Percentiles rank a stretch among this genome's conserved stretches.
Conservation (phyloP, 1,140 invertebrate genomes). For the Pseudomyrmex concolor region DNA sequence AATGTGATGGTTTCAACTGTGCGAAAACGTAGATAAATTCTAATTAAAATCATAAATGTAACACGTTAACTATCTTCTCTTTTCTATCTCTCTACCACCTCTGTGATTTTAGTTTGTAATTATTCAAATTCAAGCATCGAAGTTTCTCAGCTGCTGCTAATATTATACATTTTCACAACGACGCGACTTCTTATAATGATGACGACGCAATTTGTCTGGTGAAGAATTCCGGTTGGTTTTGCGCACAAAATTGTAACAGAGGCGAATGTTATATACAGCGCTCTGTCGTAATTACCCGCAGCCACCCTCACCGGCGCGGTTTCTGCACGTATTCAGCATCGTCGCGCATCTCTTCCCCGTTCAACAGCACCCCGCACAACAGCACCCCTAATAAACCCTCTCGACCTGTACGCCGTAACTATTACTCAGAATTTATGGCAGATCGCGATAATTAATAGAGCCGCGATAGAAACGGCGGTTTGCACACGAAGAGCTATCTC, state of each 20-base stretch:
- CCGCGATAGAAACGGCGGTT: constrained; percentile 67
- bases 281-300: constrained; percentile 64
- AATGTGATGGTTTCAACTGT: constrained; percentile 10
- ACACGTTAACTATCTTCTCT: not conserved
- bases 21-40: not conserved
- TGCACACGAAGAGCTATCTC: constrained; percentile 71
- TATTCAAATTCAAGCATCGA: not conserved
- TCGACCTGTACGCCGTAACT: constrained; percentile 63
- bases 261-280: constrained; percentile 46
- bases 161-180: constrained; percentile 22
- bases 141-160: not conserved
- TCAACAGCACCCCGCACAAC: constrained; percentile 23
- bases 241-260: constrained; percentile 37
- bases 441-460: constrained; percentile 78
- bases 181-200: not conserved
- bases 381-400: constrained; percentile 65
- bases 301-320: constrained; percentile 42
- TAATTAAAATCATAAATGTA: not conserved
- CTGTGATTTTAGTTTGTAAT: not conserved
- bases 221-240: constrained; percentile 60
- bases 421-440: constrained; percentile 78
- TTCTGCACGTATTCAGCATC: constrained; percentile 62
- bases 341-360: constrained; percentile 36
- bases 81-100: not conserved
- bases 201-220: constrained; percentile 43